phyloP scores from a whole-genome alignment of 2,113 vertebrate genomes.

The Anoura caudifer region DNA sequence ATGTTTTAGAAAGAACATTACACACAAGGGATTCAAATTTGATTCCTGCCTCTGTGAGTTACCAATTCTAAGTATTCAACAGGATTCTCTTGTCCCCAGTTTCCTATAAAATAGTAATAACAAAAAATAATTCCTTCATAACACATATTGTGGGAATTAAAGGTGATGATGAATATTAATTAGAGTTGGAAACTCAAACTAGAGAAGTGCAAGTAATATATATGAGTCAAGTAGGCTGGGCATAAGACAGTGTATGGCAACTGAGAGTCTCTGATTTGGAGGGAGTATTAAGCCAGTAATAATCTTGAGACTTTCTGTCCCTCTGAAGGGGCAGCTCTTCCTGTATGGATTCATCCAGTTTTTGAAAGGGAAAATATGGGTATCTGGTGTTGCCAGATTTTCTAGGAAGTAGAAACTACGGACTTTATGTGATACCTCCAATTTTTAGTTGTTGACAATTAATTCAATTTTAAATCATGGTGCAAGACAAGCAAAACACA shows the following conservation, averaged over 20 bases:
- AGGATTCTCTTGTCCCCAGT: background rate
- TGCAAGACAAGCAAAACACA: constrained; percentile 59
- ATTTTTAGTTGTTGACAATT: constrained; percentile 59
- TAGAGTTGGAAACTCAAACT: background rate
- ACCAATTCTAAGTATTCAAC: background rate
- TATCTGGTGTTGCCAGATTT: constrained; percentile 53
- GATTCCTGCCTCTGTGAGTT: background rate
- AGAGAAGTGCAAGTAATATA: background rate
- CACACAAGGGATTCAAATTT: background rate
- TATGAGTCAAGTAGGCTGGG: background rate
- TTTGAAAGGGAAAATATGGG: constrained; percentile 19
- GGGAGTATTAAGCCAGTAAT: background rate
- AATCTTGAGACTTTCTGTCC: background rate
- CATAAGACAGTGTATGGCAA: background rate
- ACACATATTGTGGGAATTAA: background rate
- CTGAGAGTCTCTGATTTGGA: background rate
- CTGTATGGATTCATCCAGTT: background rate
- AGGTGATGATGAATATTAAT: no score
- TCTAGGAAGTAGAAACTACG: constrained; percentile 61
- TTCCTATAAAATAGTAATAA: background rate
- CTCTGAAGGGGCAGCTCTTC: constrained; percentile 27
- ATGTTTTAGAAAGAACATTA: background rate
- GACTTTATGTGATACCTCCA: constrained; percentile 57
- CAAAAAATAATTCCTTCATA: background rate
- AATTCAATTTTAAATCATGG: constrained; percentile 50